phyloP scores from a whole-genome alignment of 2,888 invertebrate species.

The Zaprionus bogoriensis region DNA sequence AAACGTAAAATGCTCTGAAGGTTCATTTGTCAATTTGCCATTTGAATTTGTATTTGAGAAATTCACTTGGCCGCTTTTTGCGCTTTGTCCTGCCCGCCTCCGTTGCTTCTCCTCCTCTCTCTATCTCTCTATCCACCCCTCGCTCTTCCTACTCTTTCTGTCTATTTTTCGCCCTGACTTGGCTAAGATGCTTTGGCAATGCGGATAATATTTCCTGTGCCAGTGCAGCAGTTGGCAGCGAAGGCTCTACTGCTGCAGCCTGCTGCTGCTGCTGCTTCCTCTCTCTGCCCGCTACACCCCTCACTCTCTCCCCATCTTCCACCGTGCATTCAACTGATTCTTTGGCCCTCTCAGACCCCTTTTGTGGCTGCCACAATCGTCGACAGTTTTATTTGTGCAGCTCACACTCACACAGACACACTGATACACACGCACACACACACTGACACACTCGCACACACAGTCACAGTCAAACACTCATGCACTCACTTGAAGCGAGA shows the following conservation, averaged over 20 bases:
- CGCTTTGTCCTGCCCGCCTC: slow-evolving; percentile 42
- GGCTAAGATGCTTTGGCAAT: slow-evolving; percentile 68
- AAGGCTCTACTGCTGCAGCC: slow-evolving; percentile 33
- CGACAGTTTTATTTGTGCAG: slow-evolving; percentile 75
- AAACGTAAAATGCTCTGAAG: slow-evolving; percentile 75
- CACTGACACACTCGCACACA: slow-evolving; percentile 14
- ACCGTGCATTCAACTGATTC: slow-evolving; percentile 53
- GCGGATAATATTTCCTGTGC: slow-evolving; percentile 77
- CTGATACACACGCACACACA: slow-evolving; percentile 19
- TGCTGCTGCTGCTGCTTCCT: neutral
- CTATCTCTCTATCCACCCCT: neutral
- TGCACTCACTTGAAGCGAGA: slow-evolving; percentile 41
- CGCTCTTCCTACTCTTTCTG: neutral
- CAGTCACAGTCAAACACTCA: slow-evolving; percentile 26
- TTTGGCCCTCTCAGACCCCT: slow-evolving; percentile 7
- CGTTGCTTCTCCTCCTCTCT: neutral
- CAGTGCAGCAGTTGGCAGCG: slow-evolving; percentile 72
- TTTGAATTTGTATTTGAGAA: slow-evolving; percentile 76
- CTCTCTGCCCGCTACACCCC: neutral
- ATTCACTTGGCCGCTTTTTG: slow-evolving; percentile 76
- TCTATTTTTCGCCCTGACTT: slow-evolving; percentile 35
- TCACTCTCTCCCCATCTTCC: neutral
- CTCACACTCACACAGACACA: slow-evolving; percentile 27
- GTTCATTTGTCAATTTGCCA: slow-evolving; percentile 77
- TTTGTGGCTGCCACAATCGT: slow-evolving; percentile 60